Evolutionary conservation across 37 sponge, comb jelly and placozoan species (phyloP).

Genomic region (Cladorhizidae sp.): DNA sequence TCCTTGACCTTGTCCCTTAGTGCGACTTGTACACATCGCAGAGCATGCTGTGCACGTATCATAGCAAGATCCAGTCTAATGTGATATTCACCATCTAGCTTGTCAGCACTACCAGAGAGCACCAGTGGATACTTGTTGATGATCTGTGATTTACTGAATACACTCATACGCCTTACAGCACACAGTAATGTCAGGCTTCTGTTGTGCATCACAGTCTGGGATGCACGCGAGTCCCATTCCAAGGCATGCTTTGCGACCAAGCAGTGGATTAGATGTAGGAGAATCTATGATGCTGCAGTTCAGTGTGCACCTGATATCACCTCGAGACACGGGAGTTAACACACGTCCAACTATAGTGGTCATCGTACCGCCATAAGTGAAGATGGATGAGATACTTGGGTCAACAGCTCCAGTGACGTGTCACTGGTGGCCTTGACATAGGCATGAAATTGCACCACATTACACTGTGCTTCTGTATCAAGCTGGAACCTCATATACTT

Average conservation of each 20-base stretch:
- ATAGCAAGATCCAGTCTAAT: conserved; percentile 11
- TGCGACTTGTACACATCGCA: conserved; percentile 33
- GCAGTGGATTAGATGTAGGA: too few relatives aligned
- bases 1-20: conserved; percentile 29
- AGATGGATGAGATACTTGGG: too few relatives aligned
- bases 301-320: too few relatives aligned
- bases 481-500: conserved; percentile 39
- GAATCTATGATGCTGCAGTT: too few relatives aligned
- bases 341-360: too few relatives aligned
- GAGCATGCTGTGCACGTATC: conserved; percentile 38
- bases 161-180: conserved; percentile 2
- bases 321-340: too few relatives aligned
- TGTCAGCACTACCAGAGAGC: conserved; percentile 14
- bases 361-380: too few relatives aligned
- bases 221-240: too few relatives aligned
- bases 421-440: background rate
- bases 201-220: too few relatives aligned
- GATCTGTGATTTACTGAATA: background rate
- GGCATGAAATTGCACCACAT: too few relatives aligned
- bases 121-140: conserved; percentile 11
- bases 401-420: too few relatives aligned
- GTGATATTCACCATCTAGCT: conserved; percentile 33
- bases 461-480: conserved; percentile 53
- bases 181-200: background rate
- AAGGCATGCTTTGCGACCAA: too few relatives aligned